phyloP scores from a whole-genome alignment of 2,113 vertebrate genomes.

The Pollimyrus isidori region DNA sequence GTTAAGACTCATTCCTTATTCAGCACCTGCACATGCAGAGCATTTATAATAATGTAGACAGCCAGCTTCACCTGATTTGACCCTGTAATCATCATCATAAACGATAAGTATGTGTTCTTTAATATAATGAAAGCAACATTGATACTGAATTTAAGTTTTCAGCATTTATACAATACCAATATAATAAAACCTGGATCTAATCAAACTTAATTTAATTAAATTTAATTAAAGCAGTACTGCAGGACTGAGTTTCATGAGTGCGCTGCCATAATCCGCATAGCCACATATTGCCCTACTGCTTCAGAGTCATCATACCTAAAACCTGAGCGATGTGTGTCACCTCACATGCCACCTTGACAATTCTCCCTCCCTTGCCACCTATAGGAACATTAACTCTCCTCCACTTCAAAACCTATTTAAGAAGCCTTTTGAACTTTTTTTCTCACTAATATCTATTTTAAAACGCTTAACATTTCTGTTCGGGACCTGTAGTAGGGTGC shows the following conservation, averaged over 20 bases:
- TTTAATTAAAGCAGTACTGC: background rate
- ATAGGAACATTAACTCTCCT: background rate
- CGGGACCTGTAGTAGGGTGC: background rate
- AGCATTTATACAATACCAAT: background rate
- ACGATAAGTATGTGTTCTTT: background rate
- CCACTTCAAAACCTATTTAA: background rate
- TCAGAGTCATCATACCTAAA: background rate
- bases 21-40: background rate
- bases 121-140: background rate
- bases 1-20: slow-evolving; percentile 5
- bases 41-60: background rate
- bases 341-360: background rate
- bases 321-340: background rate
- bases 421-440: background rate
- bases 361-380: background rate
- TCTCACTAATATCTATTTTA: background rate
- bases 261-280: background rate
- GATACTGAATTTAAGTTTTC: background rate
- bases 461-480: background rate
- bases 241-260: background rate
- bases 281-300: background rate
- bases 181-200: background rate
- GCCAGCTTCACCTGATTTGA: background rate
- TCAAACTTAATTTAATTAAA: too few relatives aligned
- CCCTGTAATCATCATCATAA: background rate